Conservation (phyloP, 2,888 invertebrate species). For the Saturnia pavonia region DNA sequence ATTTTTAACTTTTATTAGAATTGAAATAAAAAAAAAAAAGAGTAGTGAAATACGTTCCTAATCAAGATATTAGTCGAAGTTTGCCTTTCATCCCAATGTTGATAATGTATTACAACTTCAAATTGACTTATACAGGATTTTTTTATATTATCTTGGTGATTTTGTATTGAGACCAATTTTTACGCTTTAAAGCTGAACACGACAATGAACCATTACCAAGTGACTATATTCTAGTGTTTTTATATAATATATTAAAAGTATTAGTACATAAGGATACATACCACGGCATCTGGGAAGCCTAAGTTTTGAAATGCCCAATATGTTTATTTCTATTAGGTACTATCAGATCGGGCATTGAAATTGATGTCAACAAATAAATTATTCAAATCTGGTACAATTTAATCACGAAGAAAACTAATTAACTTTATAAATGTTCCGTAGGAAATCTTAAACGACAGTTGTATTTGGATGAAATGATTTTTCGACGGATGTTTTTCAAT, state of each 20-base stretch:
- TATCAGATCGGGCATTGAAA: background rate
- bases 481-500: conserved; percentile 7
- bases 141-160: background rate
- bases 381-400: background rate
- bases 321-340: background rate
- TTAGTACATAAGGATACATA: too few species aligned
- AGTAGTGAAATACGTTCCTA: conserved; percentile 4
- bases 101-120: background rate
- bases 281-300: background rate
- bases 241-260: too few species aligned
- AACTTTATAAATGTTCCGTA: background rate
- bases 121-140: background rate
- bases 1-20: background rate
- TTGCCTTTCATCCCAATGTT: background rate
- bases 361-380: background rate
- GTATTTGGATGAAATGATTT: background rate
- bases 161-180: background rate
- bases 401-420: background rate
- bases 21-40: background rate
- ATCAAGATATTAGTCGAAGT: background rate
- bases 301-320: too few species aligned
- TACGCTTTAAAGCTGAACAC: background rate
- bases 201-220: too few species aligned
- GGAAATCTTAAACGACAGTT: background rate
- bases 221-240: too few species aligned